Percentiles rank a stretch among this genome's conserved stretches.
Conservation (phyloP, 2,888 invertebrate species). For the Phortica okadai region DNA sequence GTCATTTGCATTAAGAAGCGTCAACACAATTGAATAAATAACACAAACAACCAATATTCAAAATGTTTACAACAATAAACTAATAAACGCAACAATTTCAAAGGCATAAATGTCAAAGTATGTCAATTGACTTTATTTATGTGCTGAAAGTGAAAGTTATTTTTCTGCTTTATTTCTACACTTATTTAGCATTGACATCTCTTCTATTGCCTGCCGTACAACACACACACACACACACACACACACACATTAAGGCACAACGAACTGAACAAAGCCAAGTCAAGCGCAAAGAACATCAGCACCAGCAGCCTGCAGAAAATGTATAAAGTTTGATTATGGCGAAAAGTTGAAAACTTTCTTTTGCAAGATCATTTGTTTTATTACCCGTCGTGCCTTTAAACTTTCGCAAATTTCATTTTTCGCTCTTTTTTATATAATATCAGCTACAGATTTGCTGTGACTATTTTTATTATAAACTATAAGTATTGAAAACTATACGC, state of each 20-base stretch:
- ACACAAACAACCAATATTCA: neutral
- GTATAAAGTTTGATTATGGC: constrained; percentile 24
- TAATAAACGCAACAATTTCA: neutral
- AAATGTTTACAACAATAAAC: neutral
- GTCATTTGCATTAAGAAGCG: neutral
- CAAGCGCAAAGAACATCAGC: neutral
- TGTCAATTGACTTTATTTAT: constrained; percentile 9
- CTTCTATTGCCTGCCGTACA: neutral
- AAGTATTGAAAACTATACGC: neutral
- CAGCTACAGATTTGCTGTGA: neutral
- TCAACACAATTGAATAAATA: neutral
- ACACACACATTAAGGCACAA: neutral
- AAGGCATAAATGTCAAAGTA: constrained; percentile 1
- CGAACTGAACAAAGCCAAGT: neutral
- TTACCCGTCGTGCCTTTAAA: constrained; percentile 57
- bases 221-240: no score
- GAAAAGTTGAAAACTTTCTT: constrained; percentile 54
- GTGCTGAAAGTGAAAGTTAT: neutral
- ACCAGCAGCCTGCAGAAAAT: constrained; percentile 14
- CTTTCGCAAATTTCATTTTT: constrained; percentile 59
- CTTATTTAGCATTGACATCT: neutral
- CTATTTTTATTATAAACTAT: neutral
- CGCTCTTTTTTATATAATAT: neutral
- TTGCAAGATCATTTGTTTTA: constrained; percentile 65
- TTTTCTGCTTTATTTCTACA: neutral